Evolutionary conservation across 2,797 vertebrate species (phyloP), one percentile per base, ranked within the genome.

Genomic region (Micrastur ruficollis): DNA sequence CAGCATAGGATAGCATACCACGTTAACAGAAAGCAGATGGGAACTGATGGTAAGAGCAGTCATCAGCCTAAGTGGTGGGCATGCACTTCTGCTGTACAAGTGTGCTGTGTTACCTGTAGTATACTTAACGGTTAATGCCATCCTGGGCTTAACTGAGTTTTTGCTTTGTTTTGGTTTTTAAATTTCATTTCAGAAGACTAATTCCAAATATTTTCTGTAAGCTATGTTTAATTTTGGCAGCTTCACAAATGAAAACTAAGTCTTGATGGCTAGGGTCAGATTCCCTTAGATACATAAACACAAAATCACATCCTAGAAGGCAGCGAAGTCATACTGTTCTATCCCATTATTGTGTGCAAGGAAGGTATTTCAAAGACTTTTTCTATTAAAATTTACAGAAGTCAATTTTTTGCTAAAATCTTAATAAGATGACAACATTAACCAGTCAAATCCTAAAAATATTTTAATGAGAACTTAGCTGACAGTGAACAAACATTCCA

Each of bases 1-100:
- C 25, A 12, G 52, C n/a, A 42, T 7, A 46, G 70, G 15, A 8
- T 5, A 49, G 21, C 20, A 3, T 42, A 25, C 23, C 0, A 1
- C 32, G 73, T 6, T 65, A 34, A 70, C 18, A 25, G 79, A 53
- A 58, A 47, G 49, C 71, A 52, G 62, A 17, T 1, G 2, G 44
- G 17, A 67, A 36, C 18, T 53, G 32, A 23, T 42, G 47, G 21
- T 47, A 73, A 62, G 31, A 74, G 47, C 36, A 59, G 31, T 32
- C 18, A 16, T 53, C 66, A 79, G 76, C 34, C 5, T 5, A n/a
- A 73, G 49, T 42, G 27, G 6, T 63, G 65, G 25, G 15, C 13
- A 44, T 29, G 6, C 4, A 2, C 36, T 31, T 81, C 38, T 49
- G 34, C 40, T 76, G 72, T 62, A 52, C 19, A 42, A 52, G 65